Base-by-base conservation (phyloP, 2,113 vertebrate genomes). In the Campylomormyrus numenius region DNA sequence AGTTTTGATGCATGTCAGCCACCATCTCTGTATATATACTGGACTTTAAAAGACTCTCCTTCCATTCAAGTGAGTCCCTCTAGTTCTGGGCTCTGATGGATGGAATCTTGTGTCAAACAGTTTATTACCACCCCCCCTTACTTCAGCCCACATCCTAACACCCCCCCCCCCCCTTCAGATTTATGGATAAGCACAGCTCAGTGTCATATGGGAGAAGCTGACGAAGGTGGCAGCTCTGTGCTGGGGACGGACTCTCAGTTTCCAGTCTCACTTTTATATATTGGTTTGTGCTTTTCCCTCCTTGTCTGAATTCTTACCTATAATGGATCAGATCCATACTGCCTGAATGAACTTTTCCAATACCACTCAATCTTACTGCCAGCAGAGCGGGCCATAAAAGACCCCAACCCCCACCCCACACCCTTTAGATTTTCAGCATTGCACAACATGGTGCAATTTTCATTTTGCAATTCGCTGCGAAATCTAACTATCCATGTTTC, bases 41-140 rank as follows among this genome's bases (percentile, higher is more conserved):
- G 42, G 42, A 87, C 27, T 90, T 62, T 90, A 87, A 90, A 90
- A 39, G 39, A 86, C 66, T 70, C 17, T 15, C 49, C 84, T 46
- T 35, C 86, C 66, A 66, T 45, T 87, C 56, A 45, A 50, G 83
- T 87, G 50, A 90, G 21, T 90, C 84, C 56, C 89, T 66, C 24
- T 58, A 66, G 58, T 49, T 35, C 58, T 70, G 84, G 45, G 11
- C 21, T 17, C 58, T 90, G 89, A 90, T 90, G 84, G 58, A 90
- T 90, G 85, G 3, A 1, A 50, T n/a, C 58, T 24, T 15, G 56
- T 50, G 21, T 42, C 19, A 42, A 21, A 90, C 83, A 24, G 87
- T 87, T 90, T 87, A 90, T 70, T 87, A 90, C 13, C 39, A 17
- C 3, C 56, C 80, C n/a, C 49, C 19, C 53, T 21, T 56, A 35